Evolutionary conservation across 1,140 invertebrate genomes (phyloP).

Genomic region (Megathymus violae): DNA sequence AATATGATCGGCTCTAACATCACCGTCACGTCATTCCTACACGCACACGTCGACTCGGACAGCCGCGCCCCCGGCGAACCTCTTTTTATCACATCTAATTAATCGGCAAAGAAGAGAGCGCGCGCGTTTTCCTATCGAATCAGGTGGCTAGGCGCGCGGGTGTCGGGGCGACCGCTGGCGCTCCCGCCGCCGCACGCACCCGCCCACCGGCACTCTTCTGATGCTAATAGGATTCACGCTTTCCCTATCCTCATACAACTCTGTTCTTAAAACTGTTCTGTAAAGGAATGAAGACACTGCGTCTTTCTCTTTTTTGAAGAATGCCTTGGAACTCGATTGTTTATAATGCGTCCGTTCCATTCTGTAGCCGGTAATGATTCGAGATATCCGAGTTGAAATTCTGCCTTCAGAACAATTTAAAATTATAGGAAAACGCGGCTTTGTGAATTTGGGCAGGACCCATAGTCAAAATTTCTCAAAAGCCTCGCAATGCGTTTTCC

Average conservation of each 20-base stretch:
- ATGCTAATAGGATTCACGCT: slow-evolving; percentile 32
- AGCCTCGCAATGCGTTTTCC: too few species aligned
- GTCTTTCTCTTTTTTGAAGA: not conserved
- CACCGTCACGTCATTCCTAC: slow-evolving; percentile 72
- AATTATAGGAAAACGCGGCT: too few species aligned
- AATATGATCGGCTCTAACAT: slow-evolving; percentile 52
- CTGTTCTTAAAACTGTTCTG: not conserved
- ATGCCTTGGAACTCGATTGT: too few species aligned
- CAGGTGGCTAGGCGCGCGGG: slow-evolving; percentile 75
- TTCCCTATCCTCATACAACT: slow-evolving; percentile 10
- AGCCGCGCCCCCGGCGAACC: slow-evolving; percentile 82
- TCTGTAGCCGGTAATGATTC: not conserved
- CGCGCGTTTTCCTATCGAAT: slow-evolving; percentile 58
- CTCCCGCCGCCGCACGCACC: slow-evolving; percentile 37
- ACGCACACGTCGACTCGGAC: slow-evolving; percentile 81
- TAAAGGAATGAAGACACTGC: not conserved
- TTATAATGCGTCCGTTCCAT: too few species aligned
- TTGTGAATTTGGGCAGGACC: too few species aligned
- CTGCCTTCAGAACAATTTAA: not conserved
- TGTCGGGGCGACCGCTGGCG: slow-evolving; percentile 60
- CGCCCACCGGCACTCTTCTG: slow-evolving; percentile 24
- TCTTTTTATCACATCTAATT: slow-evolving; percentile 49
- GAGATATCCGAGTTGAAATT: not conserved
- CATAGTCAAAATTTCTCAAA: too few species aligned
- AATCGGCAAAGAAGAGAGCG: slow-evolving; percentile 66